These are phyloP conservation scores for Electrona antarctica DNA, from an alignment of 2,113 vertebrate genomes.

Conservation along the genomic window DNA sequence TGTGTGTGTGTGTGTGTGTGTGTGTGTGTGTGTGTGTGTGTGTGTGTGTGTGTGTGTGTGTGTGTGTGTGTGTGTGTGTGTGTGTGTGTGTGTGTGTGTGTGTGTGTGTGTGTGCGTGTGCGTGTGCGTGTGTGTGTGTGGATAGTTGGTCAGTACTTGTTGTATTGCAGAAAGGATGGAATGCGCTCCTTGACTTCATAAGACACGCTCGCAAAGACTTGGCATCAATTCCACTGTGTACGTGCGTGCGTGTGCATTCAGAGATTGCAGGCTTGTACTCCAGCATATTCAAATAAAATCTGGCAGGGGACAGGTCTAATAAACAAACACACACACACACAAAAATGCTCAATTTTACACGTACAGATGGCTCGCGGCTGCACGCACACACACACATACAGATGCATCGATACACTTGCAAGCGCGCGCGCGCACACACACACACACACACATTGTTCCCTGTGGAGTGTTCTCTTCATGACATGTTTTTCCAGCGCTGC, in stretches of 20 bases:
- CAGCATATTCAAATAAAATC: constrained; percentile 40
- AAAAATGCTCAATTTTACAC: constrained; percentile 9
- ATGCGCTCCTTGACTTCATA: constrained; percentile 57
- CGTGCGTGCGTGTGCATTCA: not conserved
- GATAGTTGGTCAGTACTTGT: constrained; percentile 20
- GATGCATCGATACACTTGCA: not conserved
- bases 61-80: not conserved
- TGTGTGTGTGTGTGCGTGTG: too few species aligned
- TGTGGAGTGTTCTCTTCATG: not conserved
- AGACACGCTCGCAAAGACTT: constrained; percentile 25
- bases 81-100: not conserved
- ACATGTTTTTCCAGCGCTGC: not conserved
- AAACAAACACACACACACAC: not conserved
- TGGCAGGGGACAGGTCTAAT: constrained; percentile 23
- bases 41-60: not conserved
- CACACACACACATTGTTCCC: constrained; percentile 2
- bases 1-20: not conserved
- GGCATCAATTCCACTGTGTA: not conserved
- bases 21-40: not conserved
- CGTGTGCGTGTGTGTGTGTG: not conserved
- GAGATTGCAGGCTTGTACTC: constrained; percentile 21
- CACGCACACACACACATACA: not conserved
- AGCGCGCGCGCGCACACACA: not conserved
- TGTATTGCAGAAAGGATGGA: constrained; percentile 51
- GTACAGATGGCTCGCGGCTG: not conserved